Conservation (phyloP, 2,888 invertebrate genomes). For the Camptogramma bilineatum region DNA sequence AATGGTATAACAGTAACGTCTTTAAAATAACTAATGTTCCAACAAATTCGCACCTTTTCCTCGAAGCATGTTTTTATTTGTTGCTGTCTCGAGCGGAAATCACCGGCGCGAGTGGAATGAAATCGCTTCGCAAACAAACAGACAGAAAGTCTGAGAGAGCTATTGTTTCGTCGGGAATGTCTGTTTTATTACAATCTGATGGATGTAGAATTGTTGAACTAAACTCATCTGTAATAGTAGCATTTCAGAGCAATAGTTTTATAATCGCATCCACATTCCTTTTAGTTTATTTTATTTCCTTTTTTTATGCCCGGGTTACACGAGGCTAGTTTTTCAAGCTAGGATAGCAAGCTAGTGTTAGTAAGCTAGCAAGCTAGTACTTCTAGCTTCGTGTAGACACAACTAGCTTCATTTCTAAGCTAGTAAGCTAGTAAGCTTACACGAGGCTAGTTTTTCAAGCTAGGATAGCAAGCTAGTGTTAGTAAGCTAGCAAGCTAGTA, state of each 20-base stretch:
- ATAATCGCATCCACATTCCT: background rate
- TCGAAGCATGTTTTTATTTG: constrained; percentile 13
- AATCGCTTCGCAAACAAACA: constrained; percentile 46
- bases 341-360: too few relatives aligned
- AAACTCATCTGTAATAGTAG: background rate
- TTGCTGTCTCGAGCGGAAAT: constrained; percentile 53
- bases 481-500: too few relatives aligned
- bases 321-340: too few relatives aligned
- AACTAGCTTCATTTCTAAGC: too few relatives aligned
- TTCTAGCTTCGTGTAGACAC: too few relatives aligned
- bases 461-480: too few relatives aligned
- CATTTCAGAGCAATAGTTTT: background rate
- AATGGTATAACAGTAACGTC: background rate
- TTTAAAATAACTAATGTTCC: constrained; percentile 5
- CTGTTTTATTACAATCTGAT: constrained; percentile 19
- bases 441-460: too few relatives aligned
- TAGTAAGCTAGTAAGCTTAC: too few relatives aligned
- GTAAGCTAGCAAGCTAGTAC: too few relatives aligned
- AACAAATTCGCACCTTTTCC: constrained; percentile 7
- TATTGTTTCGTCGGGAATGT: constrained; percentile 43
- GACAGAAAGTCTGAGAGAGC: constrained; percentile 37
- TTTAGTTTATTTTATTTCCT: background rate
- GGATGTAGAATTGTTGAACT: background rate
- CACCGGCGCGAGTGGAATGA: constrained; percentile 43
- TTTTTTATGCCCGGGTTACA: too few relatives aligned